phyloP scores from a whole-genome alignment of 2,113 vertebrate genomes.

The Agapornis roseicollis region DNA sequence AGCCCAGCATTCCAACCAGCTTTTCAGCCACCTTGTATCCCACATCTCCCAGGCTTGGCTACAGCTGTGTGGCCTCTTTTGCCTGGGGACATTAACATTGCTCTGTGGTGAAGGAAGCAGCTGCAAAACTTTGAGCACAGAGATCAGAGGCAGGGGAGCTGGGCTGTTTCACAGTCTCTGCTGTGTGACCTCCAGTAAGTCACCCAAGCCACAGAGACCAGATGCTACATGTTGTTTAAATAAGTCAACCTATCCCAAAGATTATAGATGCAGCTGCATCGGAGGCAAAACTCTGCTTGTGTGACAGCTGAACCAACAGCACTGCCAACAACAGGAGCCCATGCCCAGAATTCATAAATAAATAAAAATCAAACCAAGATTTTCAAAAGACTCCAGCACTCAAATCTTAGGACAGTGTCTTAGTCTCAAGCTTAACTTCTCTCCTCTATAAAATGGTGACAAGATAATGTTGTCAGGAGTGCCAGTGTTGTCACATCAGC shows the following conservation, averaged over 20 bases:
- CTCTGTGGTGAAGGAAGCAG: background rate
- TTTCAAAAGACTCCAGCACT: background rate
- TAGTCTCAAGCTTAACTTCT: background rate
- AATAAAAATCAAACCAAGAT: background rate
- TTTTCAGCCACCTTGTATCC: background rate
- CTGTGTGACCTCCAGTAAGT: slow-evolving; percentile 1
- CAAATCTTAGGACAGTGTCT: background rate
- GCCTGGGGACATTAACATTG: background rate
- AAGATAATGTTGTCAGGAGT: background rate
- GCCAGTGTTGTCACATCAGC: background rate
- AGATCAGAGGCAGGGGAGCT: slow-evolving; percentile 15
- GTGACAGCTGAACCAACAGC: slow-evolving; percentile 8
- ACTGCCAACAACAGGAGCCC: background rate
- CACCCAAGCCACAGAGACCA: slow-evolving; percentile 7
- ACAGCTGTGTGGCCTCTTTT: background rate
- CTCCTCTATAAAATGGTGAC: background rate
- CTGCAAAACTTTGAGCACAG: background rate
- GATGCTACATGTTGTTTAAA: slow-evolving; percentile 9
- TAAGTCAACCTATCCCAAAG: background rate
- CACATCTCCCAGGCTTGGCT: background rate
- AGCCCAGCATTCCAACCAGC: background rate
- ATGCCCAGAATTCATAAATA: background rate
- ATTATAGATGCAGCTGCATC: background rate
- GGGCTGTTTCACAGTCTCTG: slow-evolving; percentile 22
- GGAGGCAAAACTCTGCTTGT: background rate